Conservation (phyloP, 2,797 vertebrate genomes). For the Peromyscus aztecus region DNA sequence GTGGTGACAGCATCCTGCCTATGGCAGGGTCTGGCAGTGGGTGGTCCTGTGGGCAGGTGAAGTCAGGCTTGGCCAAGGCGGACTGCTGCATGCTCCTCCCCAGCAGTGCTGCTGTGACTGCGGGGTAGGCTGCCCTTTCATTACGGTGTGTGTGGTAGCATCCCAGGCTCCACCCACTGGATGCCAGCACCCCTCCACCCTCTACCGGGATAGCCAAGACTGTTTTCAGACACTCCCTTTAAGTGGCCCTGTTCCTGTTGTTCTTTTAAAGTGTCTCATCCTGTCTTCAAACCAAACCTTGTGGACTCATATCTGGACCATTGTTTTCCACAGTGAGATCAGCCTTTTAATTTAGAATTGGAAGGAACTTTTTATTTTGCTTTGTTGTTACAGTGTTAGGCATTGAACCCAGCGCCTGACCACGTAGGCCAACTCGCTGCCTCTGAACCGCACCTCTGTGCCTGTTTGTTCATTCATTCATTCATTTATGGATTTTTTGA, state of each 20-base stretch:
- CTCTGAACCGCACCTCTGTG: background rate
- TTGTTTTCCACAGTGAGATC: background rate
- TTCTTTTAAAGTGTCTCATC: background rate
- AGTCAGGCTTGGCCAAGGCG: background rate
- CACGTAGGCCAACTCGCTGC: too few relatives aligned
- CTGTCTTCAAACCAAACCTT: background rate
- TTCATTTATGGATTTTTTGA: background rate
- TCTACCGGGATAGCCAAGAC: background rate
- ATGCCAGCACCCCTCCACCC: background rate
- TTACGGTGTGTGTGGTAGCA: fast-evolving
- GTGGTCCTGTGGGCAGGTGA: background rate
- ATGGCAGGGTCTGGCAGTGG: background rate
- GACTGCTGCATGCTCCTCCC: background rate
- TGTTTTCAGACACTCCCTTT: fast-evolving
- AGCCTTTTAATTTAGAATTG: background rate
- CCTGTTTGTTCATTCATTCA: background rate
- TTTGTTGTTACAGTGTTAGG: background rate
- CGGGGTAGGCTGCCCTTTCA: too few relatives aligned
- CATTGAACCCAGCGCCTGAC: background rate
- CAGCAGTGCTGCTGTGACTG: fast-evolving
- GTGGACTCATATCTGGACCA: background rate
- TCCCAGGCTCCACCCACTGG: background rate
- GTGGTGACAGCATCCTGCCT: background rate
- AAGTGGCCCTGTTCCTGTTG: background rate
- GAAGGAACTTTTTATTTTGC: background rate